These are phyloP conservation scores for Lota lota DNA, from an alignment of 2,113 vertebrate genomes.

Conservation along the genomic window DNA sequence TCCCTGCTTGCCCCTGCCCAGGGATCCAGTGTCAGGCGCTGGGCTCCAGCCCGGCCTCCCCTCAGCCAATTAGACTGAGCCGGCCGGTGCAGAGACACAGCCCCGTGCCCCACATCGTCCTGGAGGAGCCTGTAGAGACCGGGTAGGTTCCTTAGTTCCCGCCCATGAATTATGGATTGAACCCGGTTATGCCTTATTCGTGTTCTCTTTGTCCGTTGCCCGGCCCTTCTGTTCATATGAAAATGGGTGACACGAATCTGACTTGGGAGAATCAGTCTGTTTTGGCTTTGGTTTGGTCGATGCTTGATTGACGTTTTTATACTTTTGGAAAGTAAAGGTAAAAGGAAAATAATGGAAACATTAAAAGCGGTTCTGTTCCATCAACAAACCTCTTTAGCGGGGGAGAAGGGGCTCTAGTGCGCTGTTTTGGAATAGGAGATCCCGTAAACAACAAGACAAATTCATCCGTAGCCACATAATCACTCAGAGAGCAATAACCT, in stretches of 20 bases:
- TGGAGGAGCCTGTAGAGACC: conserved; percentile 72
- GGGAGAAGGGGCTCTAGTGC: background rate
- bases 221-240: too few species aligned
- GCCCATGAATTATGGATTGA: too few species aligned
- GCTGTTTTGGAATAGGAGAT: background rate
- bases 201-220: too few species aligned
- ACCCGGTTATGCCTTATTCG: too few species aligned
- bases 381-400: too few species aligned
- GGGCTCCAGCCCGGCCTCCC: conserved; percentile 64
- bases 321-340: background rate
- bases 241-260: too few species aligned
- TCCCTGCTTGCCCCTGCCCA: conserved; percentile 33
- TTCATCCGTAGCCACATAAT: too few species aligned
- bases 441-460: too few species aligned
- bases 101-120: conserved; percentile 66
- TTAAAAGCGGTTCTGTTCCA: background rate
- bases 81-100: conserved; percentile 49
- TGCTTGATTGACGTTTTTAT: conserved; percentile 7
- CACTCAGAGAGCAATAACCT: too few species aligned
- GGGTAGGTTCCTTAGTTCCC: conserved; percentile 70
- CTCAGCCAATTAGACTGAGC: conserved; percentile 81
- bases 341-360: background rate
- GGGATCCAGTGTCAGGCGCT: conserved; percentile 34
- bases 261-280: too few species aligned
- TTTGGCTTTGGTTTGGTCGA: too few species aligned